Conservation (phyloP, 2,888 invertebrate genomes). For the Pachycephus smyrnensis region DNA sequence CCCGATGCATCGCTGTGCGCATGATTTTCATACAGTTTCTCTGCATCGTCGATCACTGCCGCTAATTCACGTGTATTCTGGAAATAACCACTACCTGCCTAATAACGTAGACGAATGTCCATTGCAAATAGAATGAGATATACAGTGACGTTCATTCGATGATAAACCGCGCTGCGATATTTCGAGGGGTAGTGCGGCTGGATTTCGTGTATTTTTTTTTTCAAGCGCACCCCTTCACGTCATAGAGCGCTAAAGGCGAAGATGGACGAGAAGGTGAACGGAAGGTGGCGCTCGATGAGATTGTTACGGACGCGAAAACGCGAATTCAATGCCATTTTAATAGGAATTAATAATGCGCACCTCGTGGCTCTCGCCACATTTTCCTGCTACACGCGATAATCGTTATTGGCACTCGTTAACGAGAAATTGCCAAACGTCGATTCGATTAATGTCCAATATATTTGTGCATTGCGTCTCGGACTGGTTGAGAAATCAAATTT, state of each 20-base stretch:
- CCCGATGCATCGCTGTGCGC: not conserved
- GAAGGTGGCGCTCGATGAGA: not conserved
- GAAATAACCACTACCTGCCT: not conserved
- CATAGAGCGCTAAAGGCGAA: not conserved
- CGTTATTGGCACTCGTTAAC: conserved; percentile 1
- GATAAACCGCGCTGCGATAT: not conserved
- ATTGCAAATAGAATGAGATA: not conserved
- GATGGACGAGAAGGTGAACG: not conserved
- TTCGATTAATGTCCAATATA: not conserved
- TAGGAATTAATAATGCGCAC: not conserved
- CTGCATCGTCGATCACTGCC: not conserved
- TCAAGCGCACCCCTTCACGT: not conserved
- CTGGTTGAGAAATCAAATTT: not conserved
- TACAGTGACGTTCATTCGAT: not conserved
- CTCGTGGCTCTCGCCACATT: not conserved
- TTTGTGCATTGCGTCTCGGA: not conserved
- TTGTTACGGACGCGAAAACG: not conserved
- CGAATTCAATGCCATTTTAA: not conserved
- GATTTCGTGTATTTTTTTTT: not conserved
- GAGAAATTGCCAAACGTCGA: conserved; percentile 6
- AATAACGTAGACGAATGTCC: not conserved
- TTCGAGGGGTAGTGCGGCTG: not conserved
- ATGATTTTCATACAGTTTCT: not conserved
- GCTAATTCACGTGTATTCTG: not conserved
- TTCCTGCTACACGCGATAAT: not conserved